Percentiles rank a stretch among this genome's conserved stretches.
These are phyloP conservation scores for Shinisaurus crocodilurus DNA, from an alignment of 2,113 vertebrate genomes.

Conservation along the genomic window DNA sequence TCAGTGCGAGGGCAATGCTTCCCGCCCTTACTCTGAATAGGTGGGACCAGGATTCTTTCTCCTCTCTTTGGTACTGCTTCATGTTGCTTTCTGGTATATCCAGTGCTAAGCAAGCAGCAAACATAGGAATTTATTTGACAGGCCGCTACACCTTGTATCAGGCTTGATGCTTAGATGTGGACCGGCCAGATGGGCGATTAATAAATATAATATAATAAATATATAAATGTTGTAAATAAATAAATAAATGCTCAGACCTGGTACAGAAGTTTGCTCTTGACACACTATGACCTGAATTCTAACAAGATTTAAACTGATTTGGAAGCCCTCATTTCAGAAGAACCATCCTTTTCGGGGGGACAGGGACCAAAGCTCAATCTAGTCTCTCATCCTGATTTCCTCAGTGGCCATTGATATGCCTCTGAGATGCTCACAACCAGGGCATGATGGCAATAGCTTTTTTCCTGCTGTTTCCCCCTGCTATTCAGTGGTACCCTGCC, in stretches of 20 bases:
- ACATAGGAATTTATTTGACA: not conserved
- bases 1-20: not conserved
- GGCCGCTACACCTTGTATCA: not conserved
- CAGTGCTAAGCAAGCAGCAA: not conserved
- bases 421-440: not conserved
- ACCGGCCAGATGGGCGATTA: too few relatives aligned
- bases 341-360: too few relatives aligned
- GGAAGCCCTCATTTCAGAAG: not conserved
- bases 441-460: not conserved
- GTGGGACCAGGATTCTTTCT: too few relatives aligned
- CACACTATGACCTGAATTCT: not conserved
- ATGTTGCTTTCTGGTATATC: not conserved
- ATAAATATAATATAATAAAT: too few relatives aligned
- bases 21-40: not conserved
- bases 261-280: not conserved
- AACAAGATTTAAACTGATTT: not conserved
- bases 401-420: not conserved
- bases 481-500: not conserved
- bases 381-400: not conserved
- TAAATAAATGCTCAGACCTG: not conserved
- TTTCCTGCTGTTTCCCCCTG: not conserved
- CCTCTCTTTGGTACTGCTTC: not conserved
- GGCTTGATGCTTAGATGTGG: not conserved
- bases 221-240: too few relatives aligned
- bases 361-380: not conserved